Evolutionary conservation across 2,113 vertebrate genomes (phyloP), one percentile per base, ranked within the genome.

Genomic region (Anguilla rostrata): DNA sequence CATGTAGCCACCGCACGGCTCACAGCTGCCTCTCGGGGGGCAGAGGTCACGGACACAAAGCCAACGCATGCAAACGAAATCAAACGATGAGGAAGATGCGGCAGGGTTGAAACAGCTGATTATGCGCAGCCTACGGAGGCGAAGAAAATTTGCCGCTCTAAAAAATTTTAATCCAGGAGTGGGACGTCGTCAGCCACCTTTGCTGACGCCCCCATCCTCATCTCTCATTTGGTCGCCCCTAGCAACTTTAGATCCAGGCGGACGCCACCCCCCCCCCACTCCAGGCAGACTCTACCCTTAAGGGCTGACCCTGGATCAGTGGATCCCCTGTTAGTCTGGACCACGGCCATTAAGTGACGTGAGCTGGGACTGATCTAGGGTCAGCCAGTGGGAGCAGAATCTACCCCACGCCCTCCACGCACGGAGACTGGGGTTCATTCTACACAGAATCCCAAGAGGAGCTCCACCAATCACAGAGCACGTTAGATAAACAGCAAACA

Each of bases 11-110:
- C 40, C 7, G 40, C 49, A 20, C 43, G 39, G 46, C 14, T 26
- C 53, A 88, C 63, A 80, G 16, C 12, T 79, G 39, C 20, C 40
- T 86, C 71, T 83, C 81, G 15, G 63, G 81, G 81, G 43, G 34
- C 34, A 87, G 87, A 92, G 40, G 39, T 12, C 90, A 93, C 90
- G 93, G 87, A 94, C 92, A 94, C 60, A 85, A 89, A 83, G 93
- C 93, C 91, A 91, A 86, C 78, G 90, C 95, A 96, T 96, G 95
- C 95, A 96, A 94, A 95, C 90, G 89, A 87, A 94, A 93, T 87
- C 88, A 94, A 91, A 90, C 87, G 90, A 94, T 91, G 91, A 91
- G 87, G 78, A 43, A 82, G 20, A 81, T 80, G 89, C 86, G 83
- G 84, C 14, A 22, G 41, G 71, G 86, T 80, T 87, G 89, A 91